Conservation (phyloP, 2,888 invertebrate species). For the Caenorhabditis doughertyi region DNA sequence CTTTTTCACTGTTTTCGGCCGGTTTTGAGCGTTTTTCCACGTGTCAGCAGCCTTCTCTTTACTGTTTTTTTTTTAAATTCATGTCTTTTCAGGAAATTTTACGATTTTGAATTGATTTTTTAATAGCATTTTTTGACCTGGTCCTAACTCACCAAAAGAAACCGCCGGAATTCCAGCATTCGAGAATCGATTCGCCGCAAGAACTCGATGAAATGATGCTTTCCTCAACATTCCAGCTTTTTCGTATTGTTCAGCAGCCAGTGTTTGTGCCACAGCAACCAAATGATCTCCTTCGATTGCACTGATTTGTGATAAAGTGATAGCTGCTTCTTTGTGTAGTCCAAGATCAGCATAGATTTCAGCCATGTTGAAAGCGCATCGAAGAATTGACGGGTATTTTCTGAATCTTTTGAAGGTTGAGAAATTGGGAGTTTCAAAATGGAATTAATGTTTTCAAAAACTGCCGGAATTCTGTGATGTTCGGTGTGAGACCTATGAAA, state of each 20-base stretch:
- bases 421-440: too few relatives aligned
- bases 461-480: too few relatives aligned
- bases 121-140: too few relatives aligned
- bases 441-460: too few relatives aligned
- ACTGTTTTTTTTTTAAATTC: too few relatives aligned
- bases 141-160: conserved; percentile 65
- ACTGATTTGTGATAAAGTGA: conserved; percentile 69
- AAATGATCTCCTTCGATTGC: conserved; percentile 91
- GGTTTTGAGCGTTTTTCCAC: too few relatives aligned
- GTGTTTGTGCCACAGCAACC: conserved; percentile 84
- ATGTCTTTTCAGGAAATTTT: too few relatives aligned
- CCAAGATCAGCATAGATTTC: conserved; percentile 87
- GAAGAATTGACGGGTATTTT: conserved; percentile 48
- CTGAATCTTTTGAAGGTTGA: conserved; percentile 50
- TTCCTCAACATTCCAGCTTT: conserved; percentile 88
- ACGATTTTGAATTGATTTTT: too few relatives aligned
- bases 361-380: conserved; percentile 63
- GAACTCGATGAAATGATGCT: conserved; percentile 88
- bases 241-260: conserved; percentile 90
- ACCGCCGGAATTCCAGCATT: conserved; percentile 67
- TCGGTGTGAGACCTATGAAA: too few relatives aligned
- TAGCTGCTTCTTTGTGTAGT: conserved; percentile 91
- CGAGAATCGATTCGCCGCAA: conserved; percentile 91
- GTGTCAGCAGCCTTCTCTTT: too few relatives aligned
- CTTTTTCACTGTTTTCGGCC: too few relatives aligned